Percentiles rank a stretch among this genome's conserved stretches.
phyloP scores from a whole-genome alignment of 30 jellyfish, hydroid and myxozoan genomes.

The Calvadosia cruxmelitensis region DNA sequence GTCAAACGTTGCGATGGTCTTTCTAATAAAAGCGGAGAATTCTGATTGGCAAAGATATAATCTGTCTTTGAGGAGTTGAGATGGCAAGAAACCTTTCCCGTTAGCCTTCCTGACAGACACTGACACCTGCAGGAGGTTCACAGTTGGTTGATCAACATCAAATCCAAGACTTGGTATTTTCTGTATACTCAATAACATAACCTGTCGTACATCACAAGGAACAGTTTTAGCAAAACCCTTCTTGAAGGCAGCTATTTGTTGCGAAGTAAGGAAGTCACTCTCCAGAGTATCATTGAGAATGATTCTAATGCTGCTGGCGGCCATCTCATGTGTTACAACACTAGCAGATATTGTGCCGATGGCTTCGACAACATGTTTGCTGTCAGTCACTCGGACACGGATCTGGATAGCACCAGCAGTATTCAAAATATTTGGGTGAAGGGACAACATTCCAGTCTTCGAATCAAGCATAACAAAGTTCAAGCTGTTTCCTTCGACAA shows the following conservation, averaged over 20 bases:
- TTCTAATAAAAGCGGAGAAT: conserved; percentile 29
- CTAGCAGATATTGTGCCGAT: conserved; percentile 62
- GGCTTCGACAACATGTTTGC: conserved; percentile 29
- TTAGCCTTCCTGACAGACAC: conserved; percentile 64
- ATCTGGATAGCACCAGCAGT: conserved; percentile 60
- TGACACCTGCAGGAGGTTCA: conserved; percentile 49
- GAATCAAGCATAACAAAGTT: conserved; percentile 47
- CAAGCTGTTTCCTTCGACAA: conserved; percentile 50
- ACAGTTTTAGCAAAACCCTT: conserved; percentile 70
- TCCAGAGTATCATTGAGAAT: conserved; percentile 53
- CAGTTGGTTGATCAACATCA: conserved; percentile 6
- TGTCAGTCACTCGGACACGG: conserved; percentile 60
- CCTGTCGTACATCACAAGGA: conserved; percentile 59
- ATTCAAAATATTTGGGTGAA: conserved; percentile 49
- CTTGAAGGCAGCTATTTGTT: conserved; percentile 31
- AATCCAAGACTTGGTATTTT: not conserved
- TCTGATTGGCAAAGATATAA: conserved; percentile 35
- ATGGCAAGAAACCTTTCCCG: conserved; percentile 47
- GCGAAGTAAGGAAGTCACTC: conserved; percentile 41
- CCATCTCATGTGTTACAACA: conserved; percentile 49
- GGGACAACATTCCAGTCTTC: conserved; percentile 60
- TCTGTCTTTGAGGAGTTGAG: conserved; percentile 47
- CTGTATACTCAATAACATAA: conserved; percentile 67
- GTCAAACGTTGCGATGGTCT: conserved; percentile 48
- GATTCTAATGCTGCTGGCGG: conserved; percentile 39